A percentile compares a stretch with the other conserved stretches of the same genome.
Evolutionary conservation across 2,113 vertebrate species (phyloP).

Genomic region (Sylvia atricapilla): DNA sequence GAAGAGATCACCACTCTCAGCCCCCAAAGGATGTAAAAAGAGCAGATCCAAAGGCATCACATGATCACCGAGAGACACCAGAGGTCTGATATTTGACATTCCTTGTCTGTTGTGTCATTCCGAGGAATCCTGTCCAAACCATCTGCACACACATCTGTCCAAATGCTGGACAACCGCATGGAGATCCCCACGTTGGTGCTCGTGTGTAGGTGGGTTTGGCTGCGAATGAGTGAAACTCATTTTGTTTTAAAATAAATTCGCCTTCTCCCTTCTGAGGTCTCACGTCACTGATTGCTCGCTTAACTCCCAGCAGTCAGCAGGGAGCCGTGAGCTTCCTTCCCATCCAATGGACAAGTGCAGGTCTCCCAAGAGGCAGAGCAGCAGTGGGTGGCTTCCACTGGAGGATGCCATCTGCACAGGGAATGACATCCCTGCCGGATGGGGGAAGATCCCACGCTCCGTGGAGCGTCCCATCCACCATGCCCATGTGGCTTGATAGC

Average conservation of each 20-base stretch:
- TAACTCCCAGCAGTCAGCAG: background rate
- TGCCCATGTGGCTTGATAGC: background rate
- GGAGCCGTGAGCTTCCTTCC: background rate
- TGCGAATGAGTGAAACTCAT: background rate
- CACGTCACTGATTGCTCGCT: background rate
- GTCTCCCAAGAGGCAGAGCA: slow-evolving; percentile 39
- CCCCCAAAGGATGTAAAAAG: background rate
- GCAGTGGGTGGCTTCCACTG: slow-evolving; percentile 45
- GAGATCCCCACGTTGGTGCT: background rate
- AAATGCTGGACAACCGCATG: background rate
- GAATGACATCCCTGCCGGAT: background rate
- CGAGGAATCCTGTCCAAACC: background rate
- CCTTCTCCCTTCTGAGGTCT: background rate
- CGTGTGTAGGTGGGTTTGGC: background rate
- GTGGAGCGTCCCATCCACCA: background rate
- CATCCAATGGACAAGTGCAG: background rate
- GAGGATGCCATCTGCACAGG: slow-evolving; percentile 2
- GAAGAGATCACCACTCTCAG: background rate
- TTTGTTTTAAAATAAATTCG: background rate
- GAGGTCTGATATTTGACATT: background rate
- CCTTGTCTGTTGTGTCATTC: background rate
- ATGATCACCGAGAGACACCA: background rate
- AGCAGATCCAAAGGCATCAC: background rate
- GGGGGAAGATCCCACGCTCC: slow-evolving; percentile 20
- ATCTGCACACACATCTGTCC: background rate